These are phyloP conservation scores for Lochmaea crataegi DNA, from an alignment of 2,888 invertebrate genomes.

Conservation along the genomic window DNA sequence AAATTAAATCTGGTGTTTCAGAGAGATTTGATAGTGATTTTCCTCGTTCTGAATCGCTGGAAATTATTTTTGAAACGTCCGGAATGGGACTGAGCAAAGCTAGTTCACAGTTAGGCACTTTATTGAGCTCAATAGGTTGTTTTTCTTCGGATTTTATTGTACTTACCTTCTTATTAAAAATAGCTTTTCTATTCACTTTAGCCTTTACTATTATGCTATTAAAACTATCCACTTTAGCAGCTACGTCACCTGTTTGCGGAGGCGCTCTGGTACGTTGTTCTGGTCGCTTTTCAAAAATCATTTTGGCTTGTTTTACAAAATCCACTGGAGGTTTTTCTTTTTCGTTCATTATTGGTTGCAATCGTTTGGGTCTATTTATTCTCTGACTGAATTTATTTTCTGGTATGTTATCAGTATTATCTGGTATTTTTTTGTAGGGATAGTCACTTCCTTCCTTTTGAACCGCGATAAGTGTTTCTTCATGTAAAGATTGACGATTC, in stretches of 20 bases:
- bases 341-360: conserved; percentile 75
- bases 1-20: conserved; percentile 67
- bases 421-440: conserved; percentile 49
- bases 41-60: conserved; percentile 41
- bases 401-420: conserved; percentile 44
- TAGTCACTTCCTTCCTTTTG: conserved; percentile 59
- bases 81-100: conserved; percentile 60
- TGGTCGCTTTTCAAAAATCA: conserved; percentile 82
- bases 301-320: conserved; percentile 86
- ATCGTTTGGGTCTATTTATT: conserved; percentile 71
- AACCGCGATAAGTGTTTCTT: conserved; percentile 65
- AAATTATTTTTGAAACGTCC: conserved; percentile 58
- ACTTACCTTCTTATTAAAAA: conserved; percentile 59
- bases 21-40: conserved; percentile 54
- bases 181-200: conserved; percentile 57
- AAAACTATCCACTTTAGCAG: conserved; percentile 73
- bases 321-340: conserved; percentile 89
- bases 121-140: conserved; percentile 43
- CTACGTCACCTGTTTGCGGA: conserved; percentile 71
- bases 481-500: conserved; percentile 65
- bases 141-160: conserved; percentile 25
- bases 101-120: conserved; percentile 41
- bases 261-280: conserved; percentile 68
- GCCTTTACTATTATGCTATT: conserved; percentile 72
- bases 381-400: conserved; percentile 47